Evolutionary conservation across 2,888 invertebrate species (phyloP), one percentile per base, ranked within the genome.

Genomic region (Ormyrus nitidulus): DNA sequence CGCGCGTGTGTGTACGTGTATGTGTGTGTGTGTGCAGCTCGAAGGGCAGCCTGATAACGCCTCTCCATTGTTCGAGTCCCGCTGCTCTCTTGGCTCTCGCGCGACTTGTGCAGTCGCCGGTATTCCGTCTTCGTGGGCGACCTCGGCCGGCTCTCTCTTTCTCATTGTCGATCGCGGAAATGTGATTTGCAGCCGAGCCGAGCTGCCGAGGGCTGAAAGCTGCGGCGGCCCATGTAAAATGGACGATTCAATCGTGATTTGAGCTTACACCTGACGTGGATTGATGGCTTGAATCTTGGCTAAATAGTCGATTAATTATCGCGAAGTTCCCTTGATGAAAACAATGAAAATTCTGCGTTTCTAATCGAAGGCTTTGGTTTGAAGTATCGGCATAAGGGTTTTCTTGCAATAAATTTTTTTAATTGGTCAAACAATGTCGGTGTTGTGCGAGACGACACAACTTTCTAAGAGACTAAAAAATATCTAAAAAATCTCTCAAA

Each of bases 161-260:
- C 51, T 72, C 61, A 53, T 62, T 72, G 62, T 62, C 19, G 61
- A 53, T 62, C 59, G 54, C 13, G 61, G 34, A 53, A 46, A 72
- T 62, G 53, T n/a, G 51, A 65, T 65, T 65, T 49, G 49, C 13
- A 56, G 9, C 51, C 3, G 34, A 46, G 6, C 5, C 53, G 56
- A 58, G 74, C 7, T 48, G 58, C 7, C 54, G 68, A 54, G 44
- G 53, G 68, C 68, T 54, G 62, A 34, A 34, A 61, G 66, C 61
- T 68, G 78, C 48, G n/a, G 68, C 8, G 64, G 78, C 59, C 66
- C 51, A 49, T 78, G 46, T 44, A 74, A 73, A 79, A 79, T 74
- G 62, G 58, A 79, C 74, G 79, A 74, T 74, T 79, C 69, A 53
- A 79, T 68, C 68, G 56, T 69, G 78, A 78, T 54, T 78, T 54